Base-by-base conservation (phyloP, 1,140 invertebrate genomes). In the Mercenaria mercenaria region DNA sequence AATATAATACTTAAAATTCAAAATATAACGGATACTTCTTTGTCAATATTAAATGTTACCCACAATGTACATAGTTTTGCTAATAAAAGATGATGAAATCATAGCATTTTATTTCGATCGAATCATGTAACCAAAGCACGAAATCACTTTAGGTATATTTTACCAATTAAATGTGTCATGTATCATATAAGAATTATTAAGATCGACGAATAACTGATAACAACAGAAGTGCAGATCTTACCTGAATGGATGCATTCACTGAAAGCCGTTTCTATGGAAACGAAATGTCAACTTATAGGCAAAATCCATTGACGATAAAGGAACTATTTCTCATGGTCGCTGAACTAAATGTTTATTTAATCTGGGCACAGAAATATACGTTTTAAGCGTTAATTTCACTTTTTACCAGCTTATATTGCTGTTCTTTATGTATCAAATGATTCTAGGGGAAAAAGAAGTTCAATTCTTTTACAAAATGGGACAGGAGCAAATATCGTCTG, bases 401-500 rank as follows among this genome's bases (percentile, higher is more conserved):
- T 34, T 79, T 56, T 37, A 41, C 23, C 10, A 39, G 61, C 23
- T 64, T 34, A 64, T 43, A 39, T 64, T 26, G 37, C 47, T 32
- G 26, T 79, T 79, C 43, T 79, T 52, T 56, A 37, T 79, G 67
- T 56, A 79, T 52, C 43, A 56, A 79, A 56, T 79, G 32, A 56
- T 32, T 79, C 76, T 79, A 34, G 29, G 76, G 47, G 32, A 56
- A 79, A 47, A 79, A 56, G 15, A 39, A 50, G 76, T 52, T 79
- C 76, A 52, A 79, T 52, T 79, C 76, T 39, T 79, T 82, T 67
- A 74, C 64, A 85, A 85, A 83, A 85, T 74, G 64, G 64, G 82
- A 69, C 82, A 67, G n/a, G 18, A 41, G 41, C 67, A 85, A 72
- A 85, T 15, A 85, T 39, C 67, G 82, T 23, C 32, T 85, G 82